Conservation (phyloP, 2,888 invertebrate genomes). For the Rhagonycha lutea region DNA sequence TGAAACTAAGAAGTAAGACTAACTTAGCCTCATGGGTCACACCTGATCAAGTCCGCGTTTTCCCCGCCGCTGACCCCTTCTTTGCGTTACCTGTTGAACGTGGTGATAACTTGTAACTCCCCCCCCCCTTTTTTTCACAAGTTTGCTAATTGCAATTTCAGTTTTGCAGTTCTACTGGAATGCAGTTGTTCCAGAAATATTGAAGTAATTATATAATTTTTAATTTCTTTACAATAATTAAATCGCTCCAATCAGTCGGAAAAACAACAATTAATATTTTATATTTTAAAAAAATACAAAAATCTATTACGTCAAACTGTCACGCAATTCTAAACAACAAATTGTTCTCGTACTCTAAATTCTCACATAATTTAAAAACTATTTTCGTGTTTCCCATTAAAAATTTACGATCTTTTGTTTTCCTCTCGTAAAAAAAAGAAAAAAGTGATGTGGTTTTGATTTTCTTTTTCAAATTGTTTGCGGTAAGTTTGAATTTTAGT, state of each 20-base stretch:
- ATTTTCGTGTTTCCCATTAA: not conserved
- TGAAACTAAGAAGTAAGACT: slow-evolving; percentile 26
- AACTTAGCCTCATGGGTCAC: slow-evolving; percentile 23
- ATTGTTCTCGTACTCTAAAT: not conserved
- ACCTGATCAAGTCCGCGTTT: slow-evolving; percentile 31
- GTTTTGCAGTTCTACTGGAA: not conserved
- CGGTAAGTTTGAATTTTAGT: not conserved
- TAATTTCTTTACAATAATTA: not conserved
- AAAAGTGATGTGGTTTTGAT: not conserved
- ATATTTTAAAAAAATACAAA: not conserved
- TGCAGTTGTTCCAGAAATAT: not conserved
- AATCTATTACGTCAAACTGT: not conserved
- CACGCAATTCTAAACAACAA: not conserved
- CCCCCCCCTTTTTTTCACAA: not conserved
- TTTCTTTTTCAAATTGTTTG: not conserved
- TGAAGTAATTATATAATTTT: not conserved
- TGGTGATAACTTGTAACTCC: not conserved
- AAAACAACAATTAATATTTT: not conserved
- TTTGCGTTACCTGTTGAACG: not conserved
- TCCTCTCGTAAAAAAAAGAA: not conserved
- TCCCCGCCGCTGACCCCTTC: slow-evolving; percentile 14
- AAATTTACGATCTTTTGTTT: not conserved
- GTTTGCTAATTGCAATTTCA: not conserved
- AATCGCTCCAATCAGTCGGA: not conserved
- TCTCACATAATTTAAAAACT: not conserved